Conservation (phyloP, 2,113 vertebrate genomes). For the Benitochromis conjunctus region DNA sequence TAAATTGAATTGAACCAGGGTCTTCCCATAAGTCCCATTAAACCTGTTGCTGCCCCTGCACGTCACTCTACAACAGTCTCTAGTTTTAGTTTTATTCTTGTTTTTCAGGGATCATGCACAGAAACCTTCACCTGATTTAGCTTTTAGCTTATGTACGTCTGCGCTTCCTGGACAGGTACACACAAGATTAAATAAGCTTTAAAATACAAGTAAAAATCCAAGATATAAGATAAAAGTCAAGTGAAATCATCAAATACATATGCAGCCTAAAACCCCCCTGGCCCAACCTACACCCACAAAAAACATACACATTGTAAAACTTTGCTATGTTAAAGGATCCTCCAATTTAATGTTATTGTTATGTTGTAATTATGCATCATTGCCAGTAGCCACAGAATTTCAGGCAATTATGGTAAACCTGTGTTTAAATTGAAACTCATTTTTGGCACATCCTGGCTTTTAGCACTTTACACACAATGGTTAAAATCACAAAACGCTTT, state of each 20-base stretch:
- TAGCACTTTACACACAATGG: background rate
- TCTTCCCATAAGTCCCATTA: background rate
- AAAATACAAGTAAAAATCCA: background rate
- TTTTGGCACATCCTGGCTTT: background rate
- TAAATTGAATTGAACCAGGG: background rate
- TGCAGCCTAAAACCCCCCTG: background rate
- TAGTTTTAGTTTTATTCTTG: background rate
- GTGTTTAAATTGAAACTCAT: background rate
- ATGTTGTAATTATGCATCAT: background rate
- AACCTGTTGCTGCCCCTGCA: background rate
- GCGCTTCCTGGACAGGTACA: background rate
- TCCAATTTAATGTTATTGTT: background rate
- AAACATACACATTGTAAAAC: background rate
- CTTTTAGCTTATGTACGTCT: background rate
- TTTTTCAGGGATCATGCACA: background rate
- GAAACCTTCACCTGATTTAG: background rate
- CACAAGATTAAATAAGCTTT: background rate
- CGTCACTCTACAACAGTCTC: accelerated
- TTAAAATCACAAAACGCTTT: background rate
- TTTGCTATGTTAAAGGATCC: background rate
- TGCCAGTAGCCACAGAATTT: background rate
- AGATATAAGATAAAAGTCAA: background rate
- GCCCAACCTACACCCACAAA: background rate
- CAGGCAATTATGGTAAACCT: background rate
- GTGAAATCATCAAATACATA: background rate